Conservation (phyloP, 2,113 vertebrate genomes). For the Eonycteris spelaea region DNA sequence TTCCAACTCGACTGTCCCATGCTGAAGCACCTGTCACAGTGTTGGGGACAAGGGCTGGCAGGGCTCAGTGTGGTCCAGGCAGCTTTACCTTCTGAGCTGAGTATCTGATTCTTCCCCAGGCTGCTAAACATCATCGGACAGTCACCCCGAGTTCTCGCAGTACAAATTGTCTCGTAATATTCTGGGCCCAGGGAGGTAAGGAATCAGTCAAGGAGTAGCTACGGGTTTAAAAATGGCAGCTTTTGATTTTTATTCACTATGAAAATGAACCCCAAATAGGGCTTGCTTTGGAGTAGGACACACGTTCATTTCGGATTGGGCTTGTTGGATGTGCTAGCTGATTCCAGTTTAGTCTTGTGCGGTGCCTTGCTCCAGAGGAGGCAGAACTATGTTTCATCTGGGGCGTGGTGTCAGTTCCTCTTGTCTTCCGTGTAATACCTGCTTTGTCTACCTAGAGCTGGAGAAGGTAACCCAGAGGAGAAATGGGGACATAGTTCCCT, state of each 20-base stretch:
- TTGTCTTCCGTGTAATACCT: background rate
- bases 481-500: background rate
- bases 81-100: background rate
- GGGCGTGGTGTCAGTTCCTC: background rate
- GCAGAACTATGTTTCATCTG: background rate
- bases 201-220: background rate
- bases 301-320: background rate
- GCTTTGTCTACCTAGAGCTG: background rate
- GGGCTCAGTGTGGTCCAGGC: background rate
- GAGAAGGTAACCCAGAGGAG: background rate
- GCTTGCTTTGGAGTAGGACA: background rate
- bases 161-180: background rate
- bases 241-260: background rate
- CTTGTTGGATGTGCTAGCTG: background rate
- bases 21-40: fast-evolving
- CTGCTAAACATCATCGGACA: background rate
- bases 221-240: background rate
- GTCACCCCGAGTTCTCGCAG: background rate
- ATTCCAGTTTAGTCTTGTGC: background rate
- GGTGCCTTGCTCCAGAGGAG: background rate
- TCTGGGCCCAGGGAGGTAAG: background rate
- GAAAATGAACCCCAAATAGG: background rate
- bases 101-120: background rate
- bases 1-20: fast-evolving
- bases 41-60: too few species aligned